Conservation (phyloP, 2,797 vertebrate genomes). For the Rhabdomys pumilio region DNA sequence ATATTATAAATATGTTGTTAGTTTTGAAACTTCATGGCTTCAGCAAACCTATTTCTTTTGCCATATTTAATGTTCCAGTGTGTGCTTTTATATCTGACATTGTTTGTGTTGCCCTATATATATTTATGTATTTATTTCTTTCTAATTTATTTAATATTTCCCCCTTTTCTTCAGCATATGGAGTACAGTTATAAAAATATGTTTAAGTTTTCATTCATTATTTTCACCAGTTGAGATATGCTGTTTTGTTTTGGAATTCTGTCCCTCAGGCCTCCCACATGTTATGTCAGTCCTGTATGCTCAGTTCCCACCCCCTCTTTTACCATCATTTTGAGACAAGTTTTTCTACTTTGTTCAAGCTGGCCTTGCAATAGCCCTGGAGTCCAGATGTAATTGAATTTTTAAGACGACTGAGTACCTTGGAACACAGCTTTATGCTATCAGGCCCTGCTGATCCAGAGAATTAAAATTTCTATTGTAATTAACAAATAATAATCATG, state of each 20-base stretch:
- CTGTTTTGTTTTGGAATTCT: background rate
- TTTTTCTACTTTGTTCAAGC: background rate
- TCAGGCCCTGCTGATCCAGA: background rate
- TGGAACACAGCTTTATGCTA: background rate
- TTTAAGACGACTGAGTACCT: no score
- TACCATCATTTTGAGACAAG: background rate
- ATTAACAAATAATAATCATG: background rate
- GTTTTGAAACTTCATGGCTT: background rate
- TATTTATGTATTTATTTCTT: background rate
- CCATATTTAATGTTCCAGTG: background rate
- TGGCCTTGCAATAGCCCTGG: background rate
- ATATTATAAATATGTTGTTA: background rate
- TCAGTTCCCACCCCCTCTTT: background rate
- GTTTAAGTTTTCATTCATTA: background rate
- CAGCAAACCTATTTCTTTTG: background rate
- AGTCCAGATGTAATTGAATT: background rate
- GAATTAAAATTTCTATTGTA: background rate
- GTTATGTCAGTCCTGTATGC: background rate
- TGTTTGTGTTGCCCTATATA: background rate
- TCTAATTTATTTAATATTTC: background rate
- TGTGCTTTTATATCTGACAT: background rate
- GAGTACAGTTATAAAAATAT: background rate
- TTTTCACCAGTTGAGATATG: background rate
- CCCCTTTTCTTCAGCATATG: background rate
- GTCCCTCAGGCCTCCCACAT: background rate